Evolutionary conservation across 2,113 vertebrate species (phyloP).

Genomic region (Mustela nigripes): DNA sequence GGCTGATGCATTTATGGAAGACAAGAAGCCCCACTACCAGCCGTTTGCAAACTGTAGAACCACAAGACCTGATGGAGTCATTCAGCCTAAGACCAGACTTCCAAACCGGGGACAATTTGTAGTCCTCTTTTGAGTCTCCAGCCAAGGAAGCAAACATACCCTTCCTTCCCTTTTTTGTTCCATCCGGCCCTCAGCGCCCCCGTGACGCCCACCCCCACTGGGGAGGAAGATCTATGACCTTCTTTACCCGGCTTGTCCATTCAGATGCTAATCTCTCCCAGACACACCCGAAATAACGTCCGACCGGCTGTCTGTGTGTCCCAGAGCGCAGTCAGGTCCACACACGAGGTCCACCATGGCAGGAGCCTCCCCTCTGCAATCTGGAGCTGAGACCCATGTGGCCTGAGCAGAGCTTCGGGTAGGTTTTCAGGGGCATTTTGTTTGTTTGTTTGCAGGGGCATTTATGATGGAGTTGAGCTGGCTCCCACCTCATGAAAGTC

Average conservation of each 20-base stretch:
- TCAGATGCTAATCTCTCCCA: neutral
- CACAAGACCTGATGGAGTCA: neutral
- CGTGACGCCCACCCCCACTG: neutral
- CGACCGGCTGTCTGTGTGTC: neutral
- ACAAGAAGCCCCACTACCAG: neutral
- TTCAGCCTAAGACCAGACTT: neutral
- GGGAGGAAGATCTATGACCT: neutral
- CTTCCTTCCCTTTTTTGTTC: neutral
- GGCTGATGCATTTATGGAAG: neutral
- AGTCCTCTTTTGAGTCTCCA: no score
- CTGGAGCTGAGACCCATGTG: neutral
- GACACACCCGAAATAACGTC: neutral
- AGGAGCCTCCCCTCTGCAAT: neutral
- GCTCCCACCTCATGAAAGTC: neutral
- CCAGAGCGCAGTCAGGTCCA: no score
- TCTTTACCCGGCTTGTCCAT: neutral
- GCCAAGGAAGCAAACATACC: neutral
- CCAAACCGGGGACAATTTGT: no score
- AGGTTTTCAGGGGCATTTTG: no score
- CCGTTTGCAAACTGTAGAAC: neutral
- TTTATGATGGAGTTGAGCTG: no score
- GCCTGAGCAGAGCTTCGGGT: neutral
- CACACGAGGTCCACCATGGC: neutral
- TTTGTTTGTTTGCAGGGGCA: no score
- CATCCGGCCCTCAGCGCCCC: neutral